Base-by-base conservation (phyloP, 2,797 vertebrate species). In the Sitta carolinensis region DNA sequence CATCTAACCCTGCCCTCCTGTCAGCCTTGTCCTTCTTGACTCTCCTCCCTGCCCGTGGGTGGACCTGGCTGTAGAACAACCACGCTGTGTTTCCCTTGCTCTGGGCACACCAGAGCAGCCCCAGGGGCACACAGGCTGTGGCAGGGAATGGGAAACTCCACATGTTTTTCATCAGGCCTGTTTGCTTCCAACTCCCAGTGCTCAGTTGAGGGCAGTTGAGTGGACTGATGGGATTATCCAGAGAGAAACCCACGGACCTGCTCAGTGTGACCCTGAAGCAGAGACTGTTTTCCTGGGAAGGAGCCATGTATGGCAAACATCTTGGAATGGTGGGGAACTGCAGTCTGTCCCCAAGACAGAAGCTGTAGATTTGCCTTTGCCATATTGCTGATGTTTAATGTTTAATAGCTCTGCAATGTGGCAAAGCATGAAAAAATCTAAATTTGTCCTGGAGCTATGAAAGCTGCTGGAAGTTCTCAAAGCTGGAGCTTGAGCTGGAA, bases 51-150 rank as follows among this genome's bases (percentile, higher is more conserved):
- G 26, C 42, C 45, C 25, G 0, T 2, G 16, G 54, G 21, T 19
- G 64, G 27, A 0, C 0, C 30, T 58, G 48, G 48, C 48, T 7
- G 59, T 9, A 13, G 69, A 14, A 17, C 6, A 2, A 2, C 30
- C 21, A 0, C 0, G 0, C 54, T 27, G 48, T 1, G 18, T 29
- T 52, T 23, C 19, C 29, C 19, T 13, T 26, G 18, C 30, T 2
- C 26, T 6, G 6, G 29, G 57, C 5, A 58, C 40, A 4, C 8
- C 11, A 5, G 48, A 25, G 43, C 50, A 69, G 43, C 43, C n/a
- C 54, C 0, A 0, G 1, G 42, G 17, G 50, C 30, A 18, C 7
- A 1, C 30, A 14, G 75, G 25, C 9, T 0, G 0, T 3, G 25
- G 23, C 2, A 21, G 29, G 3, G 20, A 42, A 23, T 23, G 32